Evolutionary conservation across 2,888 invertebrate species (phyloP).

Genomic region (Odontocerum albicorne): DNA sequence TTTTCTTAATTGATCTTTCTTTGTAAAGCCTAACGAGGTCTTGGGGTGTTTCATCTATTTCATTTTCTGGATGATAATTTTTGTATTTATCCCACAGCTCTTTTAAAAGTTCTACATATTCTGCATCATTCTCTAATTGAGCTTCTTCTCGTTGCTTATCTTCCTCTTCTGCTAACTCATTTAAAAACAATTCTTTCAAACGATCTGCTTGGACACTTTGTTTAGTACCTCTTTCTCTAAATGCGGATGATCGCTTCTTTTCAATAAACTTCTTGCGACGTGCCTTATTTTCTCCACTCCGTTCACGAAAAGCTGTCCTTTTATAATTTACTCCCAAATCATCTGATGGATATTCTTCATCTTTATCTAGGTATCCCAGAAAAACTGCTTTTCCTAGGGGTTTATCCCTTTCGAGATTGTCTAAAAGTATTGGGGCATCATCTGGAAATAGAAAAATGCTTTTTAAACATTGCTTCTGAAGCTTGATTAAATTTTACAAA

Average conservation of each 20-base stretch:
- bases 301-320: conserved; percentile 31
- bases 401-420: conserved; percentile 16
- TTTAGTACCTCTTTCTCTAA: conserved; percentile 59
- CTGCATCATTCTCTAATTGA: conserved; percentile 51
- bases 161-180: conserved; percentile 41
- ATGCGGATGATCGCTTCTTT: conserved; percentile 54
- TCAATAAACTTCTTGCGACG: conserved; percentile 39
- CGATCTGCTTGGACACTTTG: conserved; percentile 48
- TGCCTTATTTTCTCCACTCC: conserved; percentile 23
- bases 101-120: conserved; percentile 57
- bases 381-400: conserved; percentile 7
- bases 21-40: conserved; percentile 54
- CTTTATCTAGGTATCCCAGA: conserved; percentile 26
- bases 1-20: conserved; percentile 53
- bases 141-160: conserved; percentile 44
- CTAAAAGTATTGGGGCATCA: conserved; percentile 18
- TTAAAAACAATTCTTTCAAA: conserved; percentile 41
- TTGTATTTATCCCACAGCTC: conserved; percentile 62
- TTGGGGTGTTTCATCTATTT: conserved; percentile 39
- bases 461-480: too few species aligned
- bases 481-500: too few species aligned
- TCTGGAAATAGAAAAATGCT: too few species aligned
- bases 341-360: conserved; percentile 25
- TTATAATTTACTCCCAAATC: conserved; percentile 25
- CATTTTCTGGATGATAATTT: conserved; percentile 45